Evolutionary conservation across 35 echinoderm and acorn worm genomes (phyloP), one percentile per base, ranked within the genome.

Genomic region (Holothuria glaberrima): DNA sequence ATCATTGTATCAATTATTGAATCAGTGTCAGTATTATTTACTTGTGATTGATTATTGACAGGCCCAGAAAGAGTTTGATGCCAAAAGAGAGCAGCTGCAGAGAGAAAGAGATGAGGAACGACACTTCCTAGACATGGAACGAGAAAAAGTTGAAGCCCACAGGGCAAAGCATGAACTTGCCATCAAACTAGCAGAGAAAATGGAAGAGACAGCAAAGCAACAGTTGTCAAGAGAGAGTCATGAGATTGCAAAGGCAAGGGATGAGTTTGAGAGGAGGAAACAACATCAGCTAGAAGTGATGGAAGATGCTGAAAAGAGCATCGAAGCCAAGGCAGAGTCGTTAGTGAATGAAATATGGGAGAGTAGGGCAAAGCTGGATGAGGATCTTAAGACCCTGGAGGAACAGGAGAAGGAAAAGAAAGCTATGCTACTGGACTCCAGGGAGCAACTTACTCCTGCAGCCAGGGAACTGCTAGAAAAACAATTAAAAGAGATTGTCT

Each of bases 271-370:
- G 44, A 79, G 80, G 54, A 38, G 93, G 58, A 97, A 97, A 72
- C 92, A 94, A 87, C 33, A 31, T 20, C 95, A 97, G 86, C 31
- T 97, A 45, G 95, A 97, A 58, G 79, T 89, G 14, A 88, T 97
- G 12, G 86, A 94, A 57, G 95, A 97, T 32, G 95, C 92, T 21
- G 95, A 97, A 45, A 94, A 97, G 65, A 92, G 52, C 46, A 97
- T 97, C 6, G 88, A 94, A 48, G 70, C 78, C 38, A 97, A 92
- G 71, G 95, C 92, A 9, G 95, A 97, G 68, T 89, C 54, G 18
- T 77, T 94, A 2, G 71, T 97, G 0, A 90, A 69, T 19, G 87
- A 99, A 50, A 93, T 99, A n/a, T 93, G 97, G 93, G 87, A 99
- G 60, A 88, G 86, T 10, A 80, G 97, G 61, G 83, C 93, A 9